These are phyloP conservation scores for Melanotaenia parkinsoni DNA, from an alignment of 2,797 vertebrate genomes.

Conservation along the genomic window DNA sequence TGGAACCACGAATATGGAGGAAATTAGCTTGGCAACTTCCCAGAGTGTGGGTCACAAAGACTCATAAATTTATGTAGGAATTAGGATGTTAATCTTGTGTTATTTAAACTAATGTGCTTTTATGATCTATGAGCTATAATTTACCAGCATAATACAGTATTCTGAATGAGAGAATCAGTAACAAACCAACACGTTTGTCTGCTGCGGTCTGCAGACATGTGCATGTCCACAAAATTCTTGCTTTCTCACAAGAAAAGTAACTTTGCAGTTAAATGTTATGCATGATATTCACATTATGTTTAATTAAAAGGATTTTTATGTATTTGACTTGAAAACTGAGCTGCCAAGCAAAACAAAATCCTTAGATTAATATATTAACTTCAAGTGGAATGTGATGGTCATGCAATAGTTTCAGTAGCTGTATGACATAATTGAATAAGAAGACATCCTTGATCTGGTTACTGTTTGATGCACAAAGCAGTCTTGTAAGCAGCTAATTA, in stretches of 20 bases:
- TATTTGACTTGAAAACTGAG: background rate
- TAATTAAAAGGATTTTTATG: background rate
- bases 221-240: background rate
- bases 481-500: background rate
- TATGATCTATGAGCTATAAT: background rate
- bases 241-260: background rate
- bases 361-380: background rate
- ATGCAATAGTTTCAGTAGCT: background rate
- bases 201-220: background rate
- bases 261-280: background rate
- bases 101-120: background rate
- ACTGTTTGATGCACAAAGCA: background rate
- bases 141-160: background rate
- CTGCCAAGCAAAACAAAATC: background rate
- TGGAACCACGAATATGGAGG: background rate
- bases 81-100: background rate
- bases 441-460: no score
- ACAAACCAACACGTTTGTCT: conserved; percentile 3
- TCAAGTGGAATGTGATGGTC: background rate
- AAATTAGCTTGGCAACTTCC: background rate
- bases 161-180: background rate
- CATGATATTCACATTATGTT: background rate
- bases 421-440: no score
- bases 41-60: conserved; percentile 9
- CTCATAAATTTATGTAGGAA: background rate